A percentile compares a stretch with the other conserved stretches of the same genome.
These are phyloP conservation scores for Acanthococcus lagerstroemiae DNA, from an alignment of 2,888 invertebrate species.

Conservation along the genomic window DNA sequence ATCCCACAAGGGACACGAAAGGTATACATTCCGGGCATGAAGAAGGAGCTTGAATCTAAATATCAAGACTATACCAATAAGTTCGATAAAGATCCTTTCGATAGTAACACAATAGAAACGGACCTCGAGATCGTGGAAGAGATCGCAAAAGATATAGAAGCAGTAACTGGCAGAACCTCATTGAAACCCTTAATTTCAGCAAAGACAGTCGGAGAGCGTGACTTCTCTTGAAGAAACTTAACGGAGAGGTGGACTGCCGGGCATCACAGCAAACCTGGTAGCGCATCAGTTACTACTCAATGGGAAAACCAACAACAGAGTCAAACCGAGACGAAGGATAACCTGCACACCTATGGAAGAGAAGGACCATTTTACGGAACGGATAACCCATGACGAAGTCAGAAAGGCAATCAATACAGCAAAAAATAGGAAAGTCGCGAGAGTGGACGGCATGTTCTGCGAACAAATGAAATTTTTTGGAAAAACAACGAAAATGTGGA, in stretches of 20 bases:
- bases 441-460: background rate
- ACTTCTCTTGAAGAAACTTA: too few relatives aligned
- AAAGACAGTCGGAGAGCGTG: too few relatives aligned
- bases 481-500: background rate
- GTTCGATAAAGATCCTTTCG: background rate
- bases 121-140: too few relatives aligned
- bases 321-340: too few relatives aligned
- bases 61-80: background rate
- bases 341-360: too few relatives aligned
- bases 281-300: background rate
- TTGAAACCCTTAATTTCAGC: too few relatives aligned
- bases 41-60: background rate
- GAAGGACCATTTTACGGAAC: background rate
- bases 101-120: too few relatives aligned
- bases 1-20: background rate
- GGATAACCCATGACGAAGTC: background rate
- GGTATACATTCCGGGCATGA: background rate
- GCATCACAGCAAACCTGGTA: background rate
- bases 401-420: background rate
- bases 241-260: background rate
- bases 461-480: background rate
- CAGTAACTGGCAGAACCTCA: too few relatives aligned
- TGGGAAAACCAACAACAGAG: too few relatives aligned
- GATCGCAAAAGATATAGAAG: too few relatives aligned
- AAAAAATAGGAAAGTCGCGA: background rate